Base-by-base conservation (phyloP, 1,140 invertebrate genomes). In the Hyphantria cunea region DNA sequence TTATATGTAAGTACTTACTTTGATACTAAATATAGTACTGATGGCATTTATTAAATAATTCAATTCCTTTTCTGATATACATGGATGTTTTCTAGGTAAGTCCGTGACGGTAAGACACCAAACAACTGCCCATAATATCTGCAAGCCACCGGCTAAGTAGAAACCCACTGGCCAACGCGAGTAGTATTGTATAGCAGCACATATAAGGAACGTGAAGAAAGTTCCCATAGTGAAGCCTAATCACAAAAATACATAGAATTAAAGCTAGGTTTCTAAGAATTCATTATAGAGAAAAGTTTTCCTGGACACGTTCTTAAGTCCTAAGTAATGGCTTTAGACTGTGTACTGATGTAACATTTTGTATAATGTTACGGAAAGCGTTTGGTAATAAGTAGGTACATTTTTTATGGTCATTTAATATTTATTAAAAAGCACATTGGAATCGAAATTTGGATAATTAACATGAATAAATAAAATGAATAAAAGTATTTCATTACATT, bases 111-210 rank as follows among this genome's bases (percentile, higher is more conserved):
- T 61, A 17, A 91, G 84, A 37, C 94, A 86, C 95, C 95, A 96
- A 0, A 93, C 17, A 0, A 83, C 72, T 33, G 91, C 92, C 89
- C 95, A 95, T 5, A 93, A n/a, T 0, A 95, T 63, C 67, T 94
- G 94, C 1, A 93, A 75, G 6, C 89, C 85, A 48, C 93, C 95
- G 3, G 93, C 93, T 3, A 94, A 80, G 60, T 96, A 96, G 82
- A 95, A 96, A 2, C 95, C 94, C 67, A 93, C 91, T n/a, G 93
- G 92, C 95, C 95, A 97, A 31, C 94, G 94, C 0, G 86, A 92
- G 14, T 85, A 85, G 51, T 90, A 91, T 8, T 92, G 92, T 10
- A 94, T 81, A 11, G 81, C 86, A 12, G 93, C 93, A 63, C 94
- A 93, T 1, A 95, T 75, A 3, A 93, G 73, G 70, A 94, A 93